Evolutionary conservation across 2,113 vertebrate genomes (phyloP).

Genomic region (Corvus hawaiiensis): DNA sequence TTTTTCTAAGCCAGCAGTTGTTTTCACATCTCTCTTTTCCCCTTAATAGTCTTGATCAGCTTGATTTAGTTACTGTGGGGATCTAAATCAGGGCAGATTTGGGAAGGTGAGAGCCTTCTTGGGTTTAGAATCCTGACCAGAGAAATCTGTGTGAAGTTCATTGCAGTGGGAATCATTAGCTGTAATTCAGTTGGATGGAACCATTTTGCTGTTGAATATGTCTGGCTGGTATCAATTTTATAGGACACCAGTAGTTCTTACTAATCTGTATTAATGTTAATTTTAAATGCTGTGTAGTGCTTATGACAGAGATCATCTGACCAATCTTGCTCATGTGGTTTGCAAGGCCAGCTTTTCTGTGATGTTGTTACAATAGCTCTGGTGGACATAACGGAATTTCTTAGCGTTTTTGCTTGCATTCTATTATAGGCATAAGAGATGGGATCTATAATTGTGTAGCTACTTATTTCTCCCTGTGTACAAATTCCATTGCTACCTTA

Average conservation of each 20-base stretch:
- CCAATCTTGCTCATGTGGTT: background rate
- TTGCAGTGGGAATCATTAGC: background rate
- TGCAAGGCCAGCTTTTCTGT: background rate
- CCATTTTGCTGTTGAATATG: background rate
- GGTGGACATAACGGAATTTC: background rate
- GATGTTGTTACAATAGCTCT: background rate
- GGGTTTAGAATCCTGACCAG: background rate
- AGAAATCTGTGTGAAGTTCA: background rate
- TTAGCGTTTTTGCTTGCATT: background rate
- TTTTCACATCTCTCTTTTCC: background rate
- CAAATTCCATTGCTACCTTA: background rate
- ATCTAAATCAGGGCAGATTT: background rate
- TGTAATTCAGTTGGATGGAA: background rate
- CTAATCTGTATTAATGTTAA: background rate
- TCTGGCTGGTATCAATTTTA: background rate
- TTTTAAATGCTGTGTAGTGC: background rate
- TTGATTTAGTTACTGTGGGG: background rate
- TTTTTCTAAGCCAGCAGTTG: background rate
- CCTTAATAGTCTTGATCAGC: background rate
- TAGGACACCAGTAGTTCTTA: background rate
- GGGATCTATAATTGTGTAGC: background rate
- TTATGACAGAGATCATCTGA: background rate
- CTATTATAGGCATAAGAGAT: background rate
- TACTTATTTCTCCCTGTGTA: background rate
- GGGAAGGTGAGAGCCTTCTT: background rate